These are phyloP conservation scores for Andrena bucephala DNA, from an alignment of 2,888 invertebrate species.

Conservation along the genomic window DNA sequence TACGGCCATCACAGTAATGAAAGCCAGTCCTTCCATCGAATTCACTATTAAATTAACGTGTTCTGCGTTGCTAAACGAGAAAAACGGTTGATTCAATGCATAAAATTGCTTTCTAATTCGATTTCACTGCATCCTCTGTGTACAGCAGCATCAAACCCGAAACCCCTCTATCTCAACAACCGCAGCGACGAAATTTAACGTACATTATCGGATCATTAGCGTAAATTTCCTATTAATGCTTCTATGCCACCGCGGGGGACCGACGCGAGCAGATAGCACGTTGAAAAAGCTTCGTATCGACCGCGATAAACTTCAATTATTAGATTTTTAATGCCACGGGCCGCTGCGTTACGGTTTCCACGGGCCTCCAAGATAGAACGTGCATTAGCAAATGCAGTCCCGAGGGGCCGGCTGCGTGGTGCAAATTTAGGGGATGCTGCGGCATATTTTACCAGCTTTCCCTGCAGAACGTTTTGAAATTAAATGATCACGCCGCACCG, in stretches of 20 bases:
- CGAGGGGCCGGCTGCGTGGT: too few relatives aligned
- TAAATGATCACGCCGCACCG: too few relatives aligned
- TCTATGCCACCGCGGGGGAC: not conserved
- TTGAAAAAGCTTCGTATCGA: constrained; percentile 7
- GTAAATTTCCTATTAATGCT: constrained; percentile 18
- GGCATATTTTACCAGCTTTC: too few relatives aligned
- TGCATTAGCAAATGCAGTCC: too few relatives aligned
- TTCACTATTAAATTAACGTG: not conserved
- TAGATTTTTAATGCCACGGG: constrained; percentile 2
- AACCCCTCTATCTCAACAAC: not conserved
- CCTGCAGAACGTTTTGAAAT: too few relatives aligned
- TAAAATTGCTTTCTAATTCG: not conserved
- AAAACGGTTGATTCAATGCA: not conserved
- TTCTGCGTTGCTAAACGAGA: not conserved
- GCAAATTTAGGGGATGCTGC: too few relatives aligned
- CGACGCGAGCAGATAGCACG: not conserved
- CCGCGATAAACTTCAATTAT: constrained; percentile 10
- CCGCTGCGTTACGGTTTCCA: not conserved
- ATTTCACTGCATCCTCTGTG: not conserved
- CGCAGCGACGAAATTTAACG: not conserved
- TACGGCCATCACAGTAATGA: too few relatives aligned
- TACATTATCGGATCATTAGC: constrained; percentile 12
- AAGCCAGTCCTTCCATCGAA: too few relatives aligned
- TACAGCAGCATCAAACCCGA: not conserved
- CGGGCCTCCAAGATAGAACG: too few relatives aligned